A percentile compares a stretch with the other conserved stretches of the same genome.
phyloP scores from a whole-genome alignment of 2,113 vertebrate species.

The Condylura cristata region DNA sequence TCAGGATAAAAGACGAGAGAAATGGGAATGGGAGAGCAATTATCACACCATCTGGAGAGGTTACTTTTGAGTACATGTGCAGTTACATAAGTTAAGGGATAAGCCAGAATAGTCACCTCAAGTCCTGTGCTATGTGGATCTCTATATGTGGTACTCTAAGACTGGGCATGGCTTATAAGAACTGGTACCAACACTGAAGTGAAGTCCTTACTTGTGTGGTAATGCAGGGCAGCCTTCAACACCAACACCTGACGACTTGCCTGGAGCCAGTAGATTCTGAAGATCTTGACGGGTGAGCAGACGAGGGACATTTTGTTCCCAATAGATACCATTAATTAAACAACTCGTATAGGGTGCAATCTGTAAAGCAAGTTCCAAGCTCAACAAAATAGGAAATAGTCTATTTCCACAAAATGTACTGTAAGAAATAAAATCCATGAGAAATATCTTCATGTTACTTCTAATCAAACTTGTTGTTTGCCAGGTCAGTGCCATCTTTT shows the following conservation, averaged over 20 bases:
- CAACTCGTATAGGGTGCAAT: conserved; percentile 97
- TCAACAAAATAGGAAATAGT: not conserved
- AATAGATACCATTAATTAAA: conserved; percentile 98
- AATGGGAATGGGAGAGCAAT: not conserved
- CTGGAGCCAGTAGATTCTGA: conserved; percentile 90
- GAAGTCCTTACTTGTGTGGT: conserved; percentile 92
- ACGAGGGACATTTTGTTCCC: conserved; percentile 95
- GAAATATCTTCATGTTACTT: not conserved
- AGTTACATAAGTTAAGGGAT: not conserved
- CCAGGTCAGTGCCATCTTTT: not conserved
- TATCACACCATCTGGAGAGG: not conserved
- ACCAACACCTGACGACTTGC: conserved; percentile 72
- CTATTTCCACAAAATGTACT: not conserved
- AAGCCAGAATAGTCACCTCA: not conserved
- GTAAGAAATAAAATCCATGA: not conserved
- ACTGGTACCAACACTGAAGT: not conserved
- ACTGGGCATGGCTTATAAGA: not conserved
- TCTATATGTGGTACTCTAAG: not conserved
- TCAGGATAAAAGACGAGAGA: not conserved
- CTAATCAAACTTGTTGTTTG: not conserved
- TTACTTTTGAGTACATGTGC: not conserved
- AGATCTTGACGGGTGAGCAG: conserved; percentile 92
- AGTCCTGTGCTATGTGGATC: not conserved
- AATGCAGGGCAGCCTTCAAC: conserved; percentile 90
- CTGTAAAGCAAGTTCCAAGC: conserved; percentile 84